Percentiles rank a stretch among this genome's conserved stretches.
Conservation (phyloP, 2,113 vertebrate species). For the Murina feae region DNA sequence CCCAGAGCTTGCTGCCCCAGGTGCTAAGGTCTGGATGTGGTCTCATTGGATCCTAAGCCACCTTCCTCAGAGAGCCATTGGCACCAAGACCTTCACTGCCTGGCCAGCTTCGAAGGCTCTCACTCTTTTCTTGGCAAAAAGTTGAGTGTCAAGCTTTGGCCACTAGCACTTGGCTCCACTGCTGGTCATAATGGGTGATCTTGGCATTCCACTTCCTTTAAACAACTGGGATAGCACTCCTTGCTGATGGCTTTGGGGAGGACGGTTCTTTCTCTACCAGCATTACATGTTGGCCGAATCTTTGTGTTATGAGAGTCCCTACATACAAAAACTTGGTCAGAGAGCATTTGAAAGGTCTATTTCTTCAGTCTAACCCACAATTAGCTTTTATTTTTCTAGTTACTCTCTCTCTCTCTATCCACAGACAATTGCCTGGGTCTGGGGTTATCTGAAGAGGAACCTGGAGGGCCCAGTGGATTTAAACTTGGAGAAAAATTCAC, state of each 20-base stretch:
- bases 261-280: neutral
- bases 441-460: neutral
- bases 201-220: neutral
- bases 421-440: neutral
- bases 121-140: neutral
- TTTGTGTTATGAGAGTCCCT: neutral
- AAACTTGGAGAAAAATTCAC: neutral
- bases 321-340: neutral
- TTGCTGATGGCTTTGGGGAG: too few species aligned
- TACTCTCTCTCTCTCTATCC: neutral
- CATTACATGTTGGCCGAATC: rapidly evolving
- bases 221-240: rapidly evolving
- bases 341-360: neutral
- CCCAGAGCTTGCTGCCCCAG: too few species aligned
- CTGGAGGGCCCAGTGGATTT: neutral
- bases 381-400: neutral
- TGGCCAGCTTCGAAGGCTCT: too few species aligned
- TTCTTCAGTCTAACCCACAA: neutral
- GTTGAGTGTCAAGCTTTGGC: neutral
- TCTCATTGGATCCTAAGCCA: rapidly evolving
- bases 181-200: neutral
- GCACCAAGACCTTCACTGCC: rapidly evolving
- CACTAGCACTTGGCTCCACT: neutral
- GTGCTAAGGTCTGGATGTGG: neutral
- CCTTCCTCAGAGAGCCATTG: neutral